These are phyloP conservation scores for Phengaris arion DNA, from an alignment of 2,888 invertebrate species.

Conservation along the genomic window DNA sequence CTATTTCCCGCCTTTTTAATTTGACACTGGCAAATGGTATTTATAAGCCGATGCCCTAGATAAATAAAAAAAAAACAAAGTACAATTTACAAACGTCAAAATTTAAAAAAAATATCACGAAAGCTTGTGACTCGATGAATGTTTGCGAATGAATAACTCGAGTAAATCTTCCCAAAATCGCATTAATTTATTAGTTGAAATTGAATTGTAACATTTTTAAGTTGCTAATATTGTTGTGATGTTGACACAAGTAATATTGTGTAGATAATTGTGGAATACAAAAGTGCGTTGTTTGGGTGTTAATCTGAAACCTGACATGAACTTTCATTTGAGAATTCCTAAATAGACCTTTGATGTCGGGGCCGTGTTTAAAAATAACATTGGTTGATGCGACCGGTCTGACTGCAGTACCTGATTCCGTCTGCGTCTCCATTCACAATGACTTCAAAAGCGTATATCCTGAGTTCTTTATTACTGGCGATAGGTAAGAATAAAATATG, in stretches of 20 bases:
- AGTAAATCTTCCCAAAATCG: neutral
- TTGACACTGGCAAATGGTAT: no score
- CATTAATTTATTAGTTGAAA: neutral
- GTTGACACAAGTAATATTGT: conserved; percentile 42
- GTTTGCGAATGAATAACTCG: conserved; percentile 30
- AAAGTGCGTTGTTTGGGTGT: conserved; percentile 65
- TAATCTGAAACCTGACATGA: conserved; percentile 57
- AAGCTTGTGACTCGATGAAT: conserved; percentile 34
- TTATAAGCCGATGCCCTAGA: no score
- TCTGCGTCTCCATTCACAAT: conserved; percentile 55
- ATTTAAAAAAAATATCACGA: conserved; percentile 36
- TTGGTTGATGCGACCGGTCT: conserved; percentile 62
- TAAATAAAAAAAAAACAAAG: neutral
- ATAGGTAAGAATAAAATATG: conserved; percentile 52
- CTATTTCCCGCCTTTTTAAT: no score
- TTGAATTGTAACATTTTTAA: neutral
- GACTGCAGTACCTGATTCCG: conserved; percentile 53
- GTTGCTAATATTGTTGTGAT: conserved; percentile 33
- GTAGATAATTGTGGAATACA: conserved; percentile 44
- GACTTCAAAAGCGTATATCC: conserved; percentile 49
- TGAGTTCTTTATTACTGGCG: conserved; percentile 48
- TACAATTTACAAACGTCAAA: conserved; percentile 37
- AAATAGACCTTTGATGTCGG: conserved; percentile 75
- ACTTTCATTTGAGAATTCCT: conserved; percentile 67
- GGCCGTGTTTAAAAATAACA: conserved; percentile 76